These are phyloP conservation scores for Staurois parvus DNA, from an alignment of 2,797 vertebrate genomes.

Conservation along the genomic window DNA sequence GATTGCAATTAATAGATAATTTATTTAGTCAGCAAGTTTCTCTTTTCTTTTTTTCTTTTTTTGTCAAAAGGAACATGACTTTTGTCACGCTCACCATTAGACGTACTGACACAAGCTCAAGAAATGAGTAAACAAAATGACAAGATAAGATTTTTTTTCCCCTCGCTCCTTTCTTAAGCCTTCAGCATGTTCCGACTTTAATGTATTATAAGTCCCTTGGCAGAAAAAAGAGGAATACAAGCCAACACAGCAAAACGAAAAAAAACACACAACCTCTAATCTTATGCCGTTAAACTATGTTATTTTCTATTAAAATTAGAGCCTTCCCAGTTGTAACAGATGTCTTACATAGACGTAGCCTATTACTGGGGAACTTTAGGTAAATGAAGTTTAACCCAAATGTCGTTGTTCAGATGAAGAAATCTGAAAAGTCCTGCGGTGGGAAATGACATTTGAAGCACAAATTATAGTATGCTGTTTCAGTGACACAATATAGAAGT, in stretches of 20 bases:
- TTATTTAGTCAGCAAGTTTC: conserved; percentile 68
- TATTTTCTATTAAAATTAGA: conserved; percentile 84
- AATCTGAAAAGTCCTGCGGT: conserved; percentile 70
- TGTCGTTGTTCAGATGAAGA: conserved; percentile 73
- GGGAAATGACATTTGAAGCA: conserved; percentile 71
- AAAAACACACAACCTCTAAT: conserved; percentile 78
- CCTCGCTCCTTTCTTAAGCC: conserved; percentile 50
- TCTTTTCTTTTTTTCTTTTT: conserved; percentile 32
- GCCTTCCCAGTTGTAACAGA: conserved; percentile 78
- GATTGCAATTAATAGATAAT: conserved; percentile 73
- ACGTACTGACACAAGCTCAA: conserved; percentile 73
- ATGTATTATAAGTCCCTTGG: conserved; percentile 73
- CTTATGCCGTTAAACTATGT: conserved; percentile 78
- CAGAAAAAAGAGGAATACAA: conserved; percentile 68
- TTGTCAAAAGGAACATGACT: conserved; percentile 73
- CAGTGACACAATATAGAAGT: conserved; percentile 67
- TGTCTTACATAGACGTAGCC: conserved; percentile 76
- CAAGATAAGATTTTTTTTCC: conserved; percentile 68
- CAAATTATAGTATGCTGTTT: conserved; percentile 71
- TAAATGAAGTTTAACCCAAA: conserved; percentile 79
- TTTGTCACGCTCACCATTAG: conserved; percentile 71
- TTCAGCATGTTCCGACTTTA: conserved; percentile 68
- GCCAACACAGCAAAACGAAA: conserved; percentile 75
- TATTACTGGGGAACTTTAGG: conserved; percentile 77
- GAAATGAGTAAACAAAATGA: conserved; percentile 72